Percentiles rank a stretch among this genome's conserved stretches.
phyloP scores from a whole-genome alignment of 2,888 invertebrate genomes.

The Tiliacea aurago region DNA sequence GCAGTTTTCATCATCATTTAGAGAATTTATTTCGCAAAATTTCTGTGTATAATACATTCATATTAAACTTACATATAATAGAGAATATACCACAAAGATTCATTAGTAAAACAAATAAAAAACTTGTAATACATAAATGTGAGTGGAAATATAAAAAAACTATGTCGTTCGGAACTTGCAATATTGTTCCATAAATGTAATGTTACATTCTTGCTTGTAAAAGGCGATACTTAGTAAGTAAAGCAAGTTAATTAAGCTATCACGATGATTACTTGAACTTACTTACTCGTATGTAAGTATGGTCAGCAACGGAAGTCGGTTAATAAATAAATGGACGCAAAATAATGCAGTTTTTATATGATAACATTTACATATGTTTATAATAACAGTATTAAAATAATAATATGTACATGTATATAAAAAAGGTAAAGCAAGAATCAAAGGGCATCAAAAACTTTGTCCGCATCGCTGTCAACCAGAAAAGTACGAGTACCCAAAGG shows the following conservation, averaged over 20 bases:
- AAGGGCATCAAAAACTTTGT: too few species aligned
- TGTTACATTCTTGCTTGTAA: conserved; percentile 56
- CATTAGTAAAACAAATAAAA: conserved; percentile 60
- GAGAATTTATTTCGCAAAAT: neutral
- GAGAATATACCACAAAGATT: conserved; percentile 55
- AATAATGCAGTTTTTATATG: neutral
- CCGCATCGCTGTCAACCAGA: too few species aligned
- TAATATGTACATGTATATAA: too few species aligned
- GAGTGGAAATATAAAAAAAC: conserved; percentile 42
- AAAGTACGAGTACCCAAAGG: too few species aligned
- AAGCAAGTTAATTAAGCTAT: conserved; percentile 61
- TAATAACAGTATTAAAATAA: too few species aligned
- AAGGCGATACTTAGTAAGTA: conserved; percentile 50
- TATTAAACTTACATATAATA: neutral
- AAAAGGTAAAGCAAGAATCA: too few species aligned
- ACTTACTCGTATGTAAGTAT: neutral
- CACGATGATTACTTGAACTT: conserved; percentile 33
- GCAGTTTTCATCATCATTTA: neutral
- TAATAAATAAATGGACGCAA: neutral
- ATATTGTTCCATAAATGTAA: conserved; percentile 66
- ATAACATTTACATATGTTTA: too few species aligned
- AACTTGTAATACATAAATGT: conserved; percentile 52
- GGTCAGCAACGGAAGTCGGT: neutral
- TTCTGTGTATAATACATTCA: neutral
- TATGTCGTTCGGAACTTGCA: conserved; percentile 52